These are phyloP conservation scores for Linnaemya tessellans DNA, from an alignment of 2,888 invertebrate species.

Conservation along the genomic window DNA sequence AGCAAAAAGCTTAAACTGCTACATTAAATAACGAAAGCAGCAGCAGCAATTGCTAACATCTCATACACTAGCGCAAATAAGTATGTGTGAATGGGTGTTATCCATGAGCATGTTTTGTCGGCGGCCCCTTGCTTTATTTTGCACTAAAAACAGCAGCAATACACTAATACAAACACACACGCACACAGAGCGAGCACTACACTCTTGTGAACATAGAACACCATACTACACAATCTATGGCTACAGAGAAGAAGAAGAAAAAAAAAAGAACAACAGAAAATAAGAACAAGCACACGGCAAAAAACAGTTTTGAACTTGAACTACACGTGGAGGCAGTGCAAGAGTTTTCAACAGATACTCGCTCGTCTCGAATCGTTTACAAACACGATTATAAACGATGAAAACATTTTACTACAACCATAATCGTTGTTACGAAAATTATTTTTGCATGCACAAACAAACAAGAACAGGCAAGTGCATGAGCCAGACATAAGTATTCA, in stretches of 20 bases:
- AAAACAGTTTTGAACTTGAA: slow-evolving; percentile 82
- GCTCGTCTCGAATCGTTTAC: slow-evolving; percentile 19
- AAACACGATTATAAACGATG: slow-evolving; percentile 31
- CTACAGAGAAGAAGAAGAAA: slow-evolving; percentile 1
- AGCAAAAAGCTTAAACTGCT: slow-evolving; percentile 5
- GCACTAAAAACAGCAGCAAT: slow-evolving; percentile 19
- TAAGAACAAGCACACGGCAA: slow-evolving; percentile 38
- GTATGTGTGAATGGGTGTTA: background rate
- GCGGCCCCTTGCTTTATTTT: slow-evolving; percentile 9
- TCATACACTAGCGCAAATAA: slow-evolving; percentile 18
- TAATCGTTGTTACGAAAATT: background rate
- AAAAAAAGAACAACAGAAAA: slow-evolving; percentile 16
- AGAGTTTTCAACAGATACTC: slow-evolving; percentile 71
- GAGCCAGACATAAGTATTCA: slow-evolving; percentile 25
- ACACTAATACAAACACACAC: slow-evolving; percentile 14
- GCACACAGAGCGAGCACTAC: too few relatives aligned
- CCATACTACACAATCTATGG: background rate
- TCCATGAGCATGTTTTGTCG: background rate
- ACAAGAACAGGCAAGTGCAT: slow-evolving; percentile 35
- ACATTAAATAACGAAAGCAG: background rate
- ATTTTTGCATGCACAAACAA: slow-evolving; percentile 24
- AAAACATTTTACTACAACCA: slow-evolving; percentile 16
- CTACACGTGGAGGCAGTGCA: slow-evolving; percentile 83
- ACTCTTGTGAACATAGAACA: slow-evolving; percentile 14
- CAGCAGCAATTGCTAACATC: slow-evolving; percentile 4